Evolutionary conservation across 1,140 invertebrate species (phyloP).

Genomic region (Zaprionus vittiger): DNA sequence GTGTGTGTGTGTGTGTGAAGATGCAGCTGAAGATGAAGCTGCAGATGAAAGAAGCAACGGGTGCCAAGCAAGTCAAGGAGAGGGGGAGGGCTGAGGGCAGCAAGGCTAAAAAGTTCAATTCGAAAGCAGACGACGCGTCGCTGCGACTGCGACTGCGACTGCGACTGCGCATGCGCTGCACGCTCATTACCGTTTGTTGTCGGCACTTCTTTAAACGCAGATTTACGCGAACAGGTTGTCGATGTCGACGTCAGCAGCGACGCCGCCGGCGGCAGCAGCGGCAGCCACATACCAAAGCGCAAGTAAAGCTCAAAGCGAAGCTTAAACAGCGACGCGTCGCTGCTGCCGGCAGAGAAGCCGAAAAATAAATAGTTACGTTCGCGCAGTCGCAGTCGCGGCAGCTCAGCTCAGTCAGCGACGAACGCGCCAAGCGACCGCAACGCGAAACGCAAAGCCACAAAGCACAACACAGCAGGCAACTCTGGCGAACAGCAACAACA

Average conservation of each 20-base stretch:
- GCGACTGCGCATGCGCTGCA: conserved; percentile 46
- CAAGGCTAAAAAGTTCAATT: conserved; percentile 58
- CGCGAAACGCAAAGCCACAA: conserved; percentile 28
- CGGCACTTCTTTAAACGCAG: conserved; percentile 75
- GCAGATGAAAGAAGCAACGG: conserved; percentile 15
- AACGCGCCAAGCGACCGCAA: conserved; percentile 60
- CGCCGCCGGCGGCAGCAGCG: background rate
- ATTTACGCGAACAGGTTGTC: conserved; percentile 75
- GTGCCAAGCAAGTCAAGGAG: conserved; percentile 6
- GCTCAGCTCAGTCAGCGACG: conserved; percentile 55
- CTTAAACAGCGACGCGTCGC: conserved; percentile 30
- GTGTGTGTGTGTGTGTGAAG: background rate
- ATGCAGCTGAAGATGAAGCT: conserved; percentile 28
- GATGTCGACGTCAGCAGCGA: conserved; percentile 38
- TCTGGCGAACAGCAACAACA: background rate
- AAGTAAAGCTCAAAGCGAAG: conserved; percentile 9
- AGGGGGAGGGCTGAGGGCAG: background rate
- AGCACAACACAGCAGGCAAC: background rate
- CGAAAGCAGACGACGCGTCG: conserved; percentile 52
- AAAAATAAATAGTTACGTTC: conserved; percentile 18
- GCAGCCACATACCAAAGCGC: background rate
- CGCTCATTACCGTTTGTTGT: conserved; percentile 74
- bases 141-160: conserved; percentile 21
- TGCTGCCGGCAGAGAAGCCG: conserved; percentile 7
- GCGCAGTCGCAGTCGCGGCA: conserved; percentile 19